phyloP scores from a whole-genome alignment of 37 sponge, comb jelly and placozoan genomes.

The Cladorhizidae sp. region DNA sequence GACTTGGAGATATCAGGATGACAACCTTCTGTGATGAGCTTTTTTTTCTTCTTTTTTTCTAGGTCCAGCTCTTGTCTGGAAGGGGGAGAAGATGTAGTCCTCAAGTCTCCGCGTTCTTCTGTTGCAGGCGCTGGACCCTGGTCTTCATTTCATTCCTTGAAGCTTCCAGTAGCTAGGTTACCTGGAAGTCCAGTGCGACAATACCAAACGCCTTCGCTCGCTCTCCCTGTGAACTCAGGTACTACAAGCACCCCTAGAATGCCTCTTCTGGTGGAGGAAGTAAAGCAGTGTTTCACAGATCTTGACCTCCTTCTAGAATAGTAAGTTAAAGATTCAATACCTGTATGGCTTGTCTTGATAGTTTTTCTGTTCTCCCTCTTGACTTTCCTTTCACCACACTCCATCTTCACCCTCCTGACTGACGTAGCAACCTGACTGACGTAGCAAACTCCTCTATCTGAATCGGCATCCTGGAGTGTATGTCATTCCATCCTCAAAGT shows the following conservation, averaged over 20 bases:
- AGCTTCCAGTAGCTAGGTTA: neutral
- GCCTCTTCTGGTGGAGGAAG: neutral
- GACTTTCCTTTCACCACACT: neutral
- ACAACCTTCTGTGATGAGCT: too few species aligned
- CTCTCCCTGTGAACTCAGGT: neutral
- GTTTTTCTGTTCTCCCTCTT: neutral
- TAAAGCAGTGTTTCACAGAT: conserved; percentile 14
- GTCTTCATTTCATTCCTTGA: conserved; percentile 31
- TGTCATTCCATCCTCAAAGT: conserved; percentile 58
- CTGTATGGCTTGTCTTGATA: neutral
- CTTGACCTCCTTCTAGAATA: conserved; percentile 55
- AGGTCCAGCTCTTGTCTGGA: too few species aligned
- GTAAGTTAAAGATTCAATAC: conserved; percentile 10
- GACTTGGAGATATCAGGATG: too few species aligned
- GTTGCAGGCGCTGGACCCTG: neutral
- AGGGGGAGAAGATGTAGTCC: too few species aligned
- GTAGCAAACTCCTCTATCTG: conserved; percentile 45
- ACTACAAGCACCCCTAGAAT: neutral
- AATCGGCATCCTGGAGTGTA: conserved; percentile 54
- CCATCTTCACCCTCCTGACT: too few species aligned
- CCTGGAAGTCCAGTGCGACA: conserved; percentile 49
- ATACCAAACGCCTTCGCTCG: neutral
- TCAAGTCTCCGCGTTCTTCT: neutral
- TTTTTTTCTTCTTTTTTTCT: too few species aligned
- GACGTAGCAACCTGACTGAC: neutral